phyloP scores from a whole-genome alignment of 2,113 vertebrate genomes.

The Bostrychus sinensis region DNA sequence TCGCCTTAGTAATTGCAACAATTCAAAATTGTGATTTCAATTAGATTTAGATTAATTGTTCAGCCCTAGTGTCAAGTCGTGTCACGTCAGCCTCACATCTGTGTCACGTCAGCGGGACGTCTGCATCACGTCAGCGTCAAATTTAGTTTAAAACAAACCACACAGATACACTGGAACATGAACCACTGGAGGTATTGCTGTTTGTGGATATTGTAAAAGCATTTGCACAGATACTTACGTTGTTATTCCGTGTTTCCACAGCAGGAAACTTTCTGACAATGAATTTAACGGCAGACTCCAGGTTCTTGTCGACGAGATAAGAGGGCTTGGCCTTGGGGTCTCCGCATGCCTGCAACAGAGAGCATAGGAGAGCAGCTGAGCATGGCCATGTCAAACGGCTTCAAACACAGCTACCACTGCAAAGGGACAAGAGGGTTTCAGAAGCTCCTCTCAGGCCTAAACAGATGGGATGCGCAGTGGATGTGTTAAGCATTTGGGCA shows the following conservation, averaged over 20 bases:
- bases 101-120: neutral
- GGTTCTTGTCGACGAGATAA: slow-evolving; percentile 97
- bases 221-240: slow-evolving; percentile 83
- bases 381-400: slow-evolving; percentile 4
- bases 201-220: neutral
- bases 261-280: slow-evolving; percentile 98
- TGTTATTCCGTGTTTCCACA: slow-evolving; percentile 97
- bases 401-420: too few species aligned
- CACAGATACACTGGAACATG: neutral
- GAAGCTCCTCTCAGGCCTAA: too few species aligned
- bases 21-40: too few species aligned
- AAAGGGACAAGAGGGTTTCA: too few species aligned
- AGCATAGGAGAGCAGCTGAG: slow-evolving; percentile 31
- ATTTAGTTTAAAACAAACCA: neutral
- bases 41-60: too few species aligned
- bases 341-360: slow-evolving; percentile 85
- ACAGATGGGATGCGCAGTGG: too few species aligned
- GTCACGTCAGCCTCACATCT: too few species aligned
- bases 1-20: too few species aligned
- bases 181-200: neutral
- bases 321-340: slow-evolving; percentile 99
- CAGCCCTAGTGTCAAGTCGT: too few species aligned
- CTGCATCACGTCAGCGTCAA: too few species aligned
- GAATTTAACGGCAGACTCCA: slow-evolving; percentile 98
- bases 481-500: too few species aligned